Percentiles rank a stretch among this genome's conserved stretches.
phyloP scores from a whole-genome alignment of 2,797 vertebrate genomes.

The Spinus olivaceus region DNA sequence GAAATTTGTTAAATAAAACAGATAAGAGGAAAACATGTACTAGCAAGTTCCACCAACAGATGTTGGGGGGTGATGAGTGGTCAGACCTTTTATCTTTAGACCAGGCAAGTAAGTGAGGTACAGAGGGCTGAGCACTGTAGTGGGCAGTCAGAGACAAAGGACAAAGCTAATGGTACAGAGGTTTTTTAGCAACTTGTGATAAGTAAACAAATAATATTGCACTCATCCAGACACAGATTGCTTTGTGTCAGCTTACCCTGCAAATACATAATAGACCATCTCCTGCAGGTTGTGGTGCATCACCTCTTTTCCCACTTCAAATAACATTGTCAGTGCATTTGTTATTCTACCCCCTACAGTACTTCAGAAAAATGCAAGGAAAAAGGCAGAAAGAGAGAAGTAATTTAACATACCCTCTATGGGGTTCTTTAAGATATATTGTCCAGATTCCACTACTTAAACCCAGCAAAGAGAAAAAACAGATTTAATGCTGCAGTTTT shows the following conservation, averaged over 20 bases:
- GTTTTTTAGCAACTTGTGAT: neutral
- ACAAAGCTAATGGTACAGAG: neutral
- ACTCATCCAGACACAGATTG: neutral
- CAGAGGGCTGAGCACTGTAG: neutral
- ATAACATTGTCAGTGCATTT: neutral
- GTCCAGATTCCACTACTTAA: neutral
- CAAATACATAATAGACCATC: accelerated
- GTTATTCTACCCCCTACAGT: neutral
- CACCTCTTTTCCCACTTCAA: neutral
- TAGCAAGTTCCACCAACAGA: neutral
- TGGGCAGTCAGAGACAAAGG: neutral
- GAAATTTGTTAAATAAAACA: neutral
- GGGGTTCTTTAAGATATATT: neutral
- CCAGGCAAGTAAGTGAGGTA: neutral
- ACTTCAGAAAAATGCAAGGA: neutral
- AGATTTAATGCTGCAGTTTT: neutral
- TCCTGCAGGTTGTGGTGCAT: neutral
- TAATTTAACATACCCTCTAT: neutral
- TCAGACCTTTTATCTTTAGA: neutral
- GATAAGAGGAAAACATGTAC: neutral
- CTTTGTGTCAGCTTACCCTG: neutral
- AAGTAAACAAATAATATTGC: neutral
- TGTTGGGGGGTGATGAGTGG: neutral
- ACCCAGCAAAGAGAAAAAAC: neutral
- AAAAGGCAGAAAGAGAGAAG: neutral